Evolutionary conservation across 1,140 invertebrate species (phyloP), one percentile per base, ranked within the genome.

Genomic region (Saxidomus purpurata): DNA sequence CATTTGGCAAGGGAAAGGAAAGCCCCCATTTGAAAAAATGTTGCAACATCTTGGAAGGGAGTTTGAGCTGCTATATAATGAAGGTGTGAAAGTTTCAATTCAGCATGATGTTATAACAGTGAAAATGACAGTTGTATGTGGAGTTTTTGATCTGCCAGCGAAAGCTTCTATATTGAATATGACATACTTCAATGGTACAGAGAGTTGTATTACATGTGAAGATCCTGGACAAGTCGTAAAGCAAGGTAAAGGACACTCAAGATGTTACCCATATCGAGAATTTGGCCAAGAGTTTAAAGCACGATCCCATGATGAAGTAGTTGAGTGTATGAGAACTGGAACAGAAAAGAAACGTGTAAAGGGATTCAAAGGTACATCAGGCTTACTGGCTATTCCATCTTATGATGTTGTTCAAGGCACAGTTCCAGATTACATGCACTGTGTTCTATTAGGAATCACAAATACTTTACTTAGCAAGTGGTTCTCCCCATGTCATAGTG

Each of bases 391-490:
- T 2, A 28, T 90, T 19, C 38, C 47, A 34, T 79, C 15, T 19
- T 90, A 47, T 87, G 79, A 90, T 49, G 17, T 90, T 36, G 79
- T 90, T 9, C 0, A 22, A 19, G 84, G 89, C 19, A 79, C 52
- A 1, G 84, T 87, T 4, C 89, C 89, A 47, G 80, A 82, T 47
- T 90, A 90, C 19, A 90, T 83, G 84, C 79, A 90, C 52, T 40
- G 52, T 36, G 84, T 90, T 17, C 63, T 90, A 1, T 38, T 90
- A 38, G 88, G 88, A 43, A 25, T 89, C 1, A 79, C 55, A 22
- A 84, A 89, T 22, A 67, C 69, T 22, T 36, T 67, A 38, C 9
- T 89, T 17, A 38, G 13, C 15, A 89, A 85, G 43, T 85, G 52
- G 71, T 90, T 90, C 34, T 90, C 89, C 15, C 34, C 89, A 52